A percentile compares a stretch with the other conserved stretches of the same genome.
phyloP scores from a whole-genome alignment of 2,113 vertebrate genomes.

The Osmerus mordax region DNA sequence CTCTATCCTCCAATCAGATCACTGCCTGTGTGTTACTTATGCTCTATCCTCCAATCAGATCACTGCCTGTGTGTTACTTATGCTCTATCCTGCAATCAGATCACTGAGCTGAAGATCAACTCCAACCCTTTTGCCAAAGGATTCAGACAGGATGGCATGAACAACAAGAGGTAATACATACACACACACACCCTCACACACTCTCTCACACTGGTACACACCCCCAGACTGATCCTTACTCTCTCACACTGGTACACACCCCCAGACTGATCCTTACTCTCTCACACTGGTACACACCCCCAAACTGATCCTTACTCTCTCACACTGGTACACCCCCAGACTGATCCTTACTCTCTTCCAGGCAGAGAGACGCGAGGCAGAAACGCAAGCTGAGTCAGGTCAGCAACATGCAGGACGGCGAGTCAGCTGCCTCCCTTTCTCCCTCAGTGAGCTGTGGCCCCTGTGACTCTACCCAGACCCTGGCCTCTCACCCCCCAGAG shows the following conservation, averaged over 20 bases:
- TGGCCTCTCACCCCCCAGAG: slow-evolving; percentile 46
- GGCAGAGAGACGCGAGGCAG: slow-evolving; percentile 73
- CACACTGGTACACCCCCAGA: not conserved
- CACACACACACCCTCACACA: not conserved
- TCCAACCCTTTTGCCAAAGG: slow-evolving; percentile 76
- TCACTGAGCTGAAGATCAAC: slow-evolving; percentile 74
- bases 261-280: not conserved
- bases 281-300: too few relatives aligned
- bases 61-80: slow-evolving; percentile 43
- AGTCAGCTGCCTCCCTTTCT: slow-evolving; percentile 38
- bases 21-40: not conserved
- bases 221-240: not conserved
- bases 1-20: too few relatives aligned
- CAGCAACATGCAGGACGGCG: slow-evolving; percentile 64
- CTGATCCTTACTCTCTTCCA: slow-evolving; percentile 31
- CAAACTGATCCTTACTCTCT: slow-evolving; percentile 4
- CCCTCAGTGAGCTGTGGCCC: slow-evolving; percentile 67
- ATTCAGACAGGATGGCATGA: slow-evolving; percentile 74
- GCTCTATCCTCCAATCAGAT: slow-evolving; percentile 52
- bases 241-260: slow-evolving; percentile 1
- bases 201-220: not conserved
- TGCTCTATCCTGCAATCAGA: slow-evolving; percentile 47
- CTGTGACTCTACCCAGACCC: slow-evolving; percentile 62
- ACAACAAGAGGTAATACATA: slow-evolving; percentile 71
- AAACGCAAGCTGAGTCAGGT: slow-evolving; percentile 62